Conservation (phyloP, 2,888 invertebrate species). For the Dimorphilus gyrociliatus region DNA sequence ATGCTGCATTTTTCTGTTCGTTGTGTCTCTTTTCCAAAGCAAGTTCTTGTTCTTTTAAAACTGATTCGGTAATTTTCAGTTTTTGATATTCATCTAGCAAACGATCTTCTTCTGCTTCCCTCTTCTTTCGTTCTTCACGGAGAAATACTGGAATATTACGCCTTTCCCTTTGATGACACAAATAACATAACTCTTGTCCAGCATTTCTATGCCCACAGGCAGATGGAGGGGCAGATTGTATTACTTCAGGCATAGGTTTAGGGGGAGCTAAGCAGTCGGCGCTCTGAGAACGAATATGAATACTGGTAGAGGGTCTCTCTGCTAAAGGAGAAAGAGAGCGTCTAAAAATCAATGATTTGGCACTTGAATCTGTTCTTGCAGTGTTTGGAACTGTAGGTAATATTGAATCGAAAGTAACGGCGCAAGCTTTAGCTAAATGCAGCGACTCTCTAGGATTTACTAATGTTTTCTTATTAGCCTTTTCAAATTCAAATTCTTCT, state of each 20-base stretch:
- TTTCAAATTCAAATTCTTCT: no score
- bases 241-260: conserved; percentile 6
- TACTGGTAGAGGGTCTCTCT: no score
- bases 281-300: conserved; percentile 19
- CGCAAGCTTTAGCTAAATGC: no score
- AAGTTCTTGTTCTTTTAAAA: conserved; percentile 28
- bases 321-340: no score
- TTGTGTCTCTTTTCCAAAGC: conserved; percentile 23
- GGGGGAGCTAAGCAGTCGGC: conserved; percentile 9
- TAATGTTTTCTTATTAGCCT: no score
- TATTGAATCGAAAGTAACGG: no score
- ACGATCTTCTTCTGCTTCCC: conserved; percentile 31
- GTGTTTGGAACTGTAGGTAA: no score
- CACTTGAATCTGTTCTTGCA: no score
- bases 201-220: conserved; percentile 24
- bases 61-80: conserved; percentile 33
- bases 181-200: conserved; percentile 38
- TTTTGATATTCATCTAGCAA: conserved; percentile 33
- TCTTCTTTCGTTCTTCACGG: conserved; percentile 21
- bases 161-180: conserved; percentile 35
- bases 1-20: conserved; percentile 33
- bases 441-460: no score
- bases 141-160: conserved; percentile 35
- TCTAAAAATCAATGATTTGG: no score
- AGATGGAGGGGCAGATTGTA: not conserved